These are phyloP conservation scores for Andrena bicolor DNA, from an alignment of 2,888 invertebrate genomes.

Conservation along the genomic window DNA sequence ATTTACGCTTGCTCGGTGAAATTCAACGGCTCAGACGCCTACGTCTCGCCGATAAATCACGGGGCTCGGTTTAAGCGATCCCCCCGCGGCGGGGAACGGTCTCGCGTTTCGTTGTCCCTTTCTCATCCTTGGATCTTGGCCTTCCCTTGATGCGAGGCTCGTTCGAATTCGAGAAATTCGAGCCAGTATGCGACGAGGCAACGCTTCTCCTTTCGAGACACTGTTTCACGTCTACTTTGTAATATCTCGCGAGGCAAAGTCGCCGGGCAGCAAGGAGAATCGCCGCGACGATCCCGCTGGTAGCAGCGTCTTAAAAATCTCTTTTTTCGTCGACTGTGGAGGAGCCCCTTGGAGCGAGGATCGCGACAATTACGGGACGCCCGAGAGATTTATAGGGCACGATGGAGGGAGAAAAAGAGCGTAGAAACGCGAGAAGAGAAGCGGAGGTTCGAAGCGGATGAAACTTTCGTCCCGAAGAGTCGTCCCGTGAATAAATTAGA, in stretches of 20 bases:
- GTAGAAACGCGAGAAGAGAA: constrained; percentile 53
- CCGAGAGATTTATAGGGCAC: constrained; percentile 78
- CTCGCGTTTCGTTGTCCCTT: not conserved
- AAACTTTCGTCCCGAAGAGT: constrained; percentile 73
- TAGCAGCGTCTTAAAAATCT: constrained; percentile 55
- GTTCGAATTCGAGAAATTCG: not conserved
- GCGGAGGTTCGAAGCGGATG: constrained; percentile 57
- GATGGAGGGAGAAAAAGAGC: constrained; percentile 56
- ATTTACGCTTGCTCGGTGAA: constrained; percentile 73
- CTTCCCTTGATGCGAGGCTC: not conserved
- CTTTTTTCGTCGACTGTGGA: constrained; percentile 42
- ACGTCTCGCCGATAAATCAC: constrained; percentile 70
- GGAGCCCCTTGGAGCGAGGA: constrained; percentile 57
- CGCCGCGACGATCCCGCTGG: constrained; percentile 13
- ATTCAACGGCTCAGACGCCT: constrained; percentile 62
- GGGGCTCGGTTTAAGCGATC: constrained; percentile 60
- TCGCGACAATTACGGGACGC: constrained; percentile 79
- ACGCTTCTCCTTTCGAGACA: too few relatives aligned
- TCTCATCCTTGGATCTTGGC: not conserved
- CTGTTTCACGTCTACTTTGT: too few relatives aligned
- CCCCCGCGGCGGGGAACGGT: constrained; percentile 12
- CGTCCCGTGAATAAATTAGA: constrained; percentile 83
- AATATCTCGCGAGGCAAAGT: not conserved
- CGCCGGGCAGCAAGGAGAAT: not conserved
- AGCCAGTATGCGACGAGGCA: not conserved